These are phyloP conservation scores for Philotrypesis tridentata DNA, from an alignment of 1,140 invertebrate genomes.

Conservation along the genomic window DNA sequence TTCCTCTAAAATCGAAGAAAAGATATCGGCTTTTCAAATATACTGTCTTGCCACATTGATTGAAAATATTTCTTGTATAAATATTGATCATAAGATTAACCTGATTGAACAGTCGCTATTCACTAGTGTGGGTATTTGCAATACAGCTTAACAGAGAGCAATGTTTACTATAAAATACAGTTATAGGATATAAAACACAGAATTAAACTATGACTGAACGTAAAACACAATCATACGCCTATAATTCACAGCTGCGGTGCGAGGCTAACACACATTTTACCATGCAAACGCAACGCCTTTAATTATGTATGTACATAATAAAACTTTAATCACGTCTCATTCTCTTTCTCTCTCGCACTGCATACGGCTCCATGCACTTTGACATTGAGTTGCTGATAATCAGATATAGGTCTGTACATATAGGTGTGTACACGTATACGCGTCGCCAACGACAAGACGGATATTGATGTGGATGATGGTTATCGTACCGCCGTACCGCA, in stretches of 20 bases:
- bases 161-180: too few species aligned
- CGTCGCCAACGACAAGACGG: neutral
- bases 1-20: too few species aligned
- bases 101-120: too few species aligned
- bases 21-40: too few species aligned
- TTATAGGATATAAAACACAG: too few species aligned
- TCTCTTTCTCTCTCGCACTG: neutral
- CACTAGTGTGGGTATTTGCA: too few species aligned
- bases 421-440: neutral
- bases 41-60: too few species aligned
- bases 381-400: neutral
- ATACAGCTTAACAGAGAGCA: too few species aligned
- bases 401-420: neutral
- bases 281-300: neutral
- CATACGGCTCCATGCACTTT: neutral
- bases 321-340: neutral
- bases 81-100: too few species aligned
- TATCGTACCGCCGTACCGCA: neutral
- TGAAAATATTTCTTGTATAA: too few species aligned
- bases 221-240: neutral
- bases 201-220: neutral
- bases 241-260: neutral
- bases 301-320: neutral
- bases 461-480: conserved; percentile 28
- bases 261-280: neutral